A percentile compares a stretch with the other conserved stretches of the same genome.
Conservation (phyloP, 2,797 vertebrate genomes). For the Limnodromus scolopaceus region DNA sequence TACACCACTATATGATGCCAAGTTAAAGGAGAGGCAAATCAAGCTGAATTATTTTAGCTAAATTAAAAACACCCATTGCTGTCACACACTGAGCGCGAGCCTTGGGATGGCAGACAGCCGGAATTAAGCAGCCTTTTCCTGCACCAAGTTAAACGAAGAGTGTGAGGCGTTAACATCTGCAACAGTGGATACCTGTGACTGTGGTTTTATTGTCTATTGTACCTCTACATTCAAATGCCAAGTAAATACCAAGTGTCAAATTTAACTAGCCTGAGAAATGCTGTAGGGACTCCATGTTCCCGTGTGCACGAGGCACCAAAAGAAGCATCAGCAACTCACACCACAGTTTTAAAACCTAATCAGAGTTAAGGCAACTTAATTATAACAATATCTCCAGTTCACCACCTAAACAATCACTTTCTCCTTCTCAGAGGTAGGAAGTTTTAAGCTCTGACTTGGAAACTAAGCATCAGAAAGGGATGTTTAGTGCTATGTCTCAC, state of each 20-base stretch:
- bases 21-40: constrained; percentile 30
- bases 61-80: constrained; percentile 2
- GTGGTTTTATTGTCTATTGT: not conserved
- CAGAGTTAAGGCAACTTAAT: not conserved
- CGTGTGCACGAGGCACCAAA: rapidly evolving
- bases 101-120: not conserved
- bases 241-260: not conserved
- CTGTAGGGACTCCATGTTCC: not conserved
- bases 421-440: not conserved
- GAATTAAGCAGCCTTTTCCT: not conserved
- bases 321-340: not conserved
- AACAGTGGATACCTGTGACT: not conserved
- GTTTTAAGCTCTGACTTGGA: not conserved
- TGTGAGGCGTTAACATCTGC: not conserved
- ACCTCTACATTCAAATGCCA: not conserved
- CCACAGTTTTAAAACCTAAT: not conserved
- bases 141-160: not conserved
- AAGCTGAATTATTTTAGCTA: constrained; percentile 36
- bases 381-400: not conserved
- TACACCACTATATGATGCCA: not conserved
- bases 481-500: not conserved
- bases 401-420: not conserved
- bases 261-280: not conserved
- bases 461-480: not conserved
- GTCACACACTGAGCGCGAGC: not conserved